A percentile compares a stretch with the other conserved stretches of the same genome.
Evolutionary conservation across 2,888 invertebrate species (phyloP).

Genomic region (Cataglyphis livida): DNA sequence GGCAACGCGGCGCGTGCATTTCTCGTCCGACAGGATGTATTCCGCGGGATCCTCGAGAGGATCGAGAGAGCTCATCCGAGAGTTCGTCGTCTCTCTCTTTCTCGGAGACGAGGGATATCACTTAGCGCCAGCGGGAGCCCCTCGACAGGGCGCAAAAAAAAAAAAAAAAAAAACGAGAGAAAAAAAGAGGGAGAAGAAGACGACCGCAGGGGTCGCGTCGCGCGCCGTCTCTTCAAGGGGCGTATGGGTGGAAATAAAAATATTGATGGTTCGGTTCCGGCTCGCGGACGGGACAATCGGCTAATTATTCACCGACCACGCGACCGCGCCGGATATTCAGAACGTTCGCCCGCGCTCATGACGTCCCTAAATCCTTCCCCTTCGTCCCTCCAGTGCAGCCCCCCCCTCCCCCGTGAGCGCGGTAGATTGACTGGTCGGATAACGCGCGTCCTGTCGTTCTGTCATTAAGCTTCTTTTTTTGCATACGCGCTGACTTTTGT

Average conservation of each 20-base stretch:
- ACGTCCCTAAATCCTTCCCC: slow-evolving; percentile 23
- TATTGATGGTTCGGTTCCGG: slow-evolving; percentile 84
- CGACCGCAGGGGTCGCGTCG: slow-evolving; percentile 63
- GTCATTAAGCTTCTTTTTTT: not conserved
- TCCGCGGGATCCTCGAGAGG: slow-evolving; percentile 63
- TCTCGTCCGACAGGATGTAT: slow-evolving; percentile 64
- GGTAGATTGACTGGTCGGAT: slow-evolving; percentile 27
- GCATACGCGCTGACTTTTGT: slow-evolving; percentile 9
- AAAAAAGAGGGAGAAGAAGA: slow-evolving; percentile 38
- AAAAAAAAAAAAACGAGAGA: slow-evolving; percentile 60
- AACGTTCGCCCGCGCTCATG: slow-evolving; percentile 24
- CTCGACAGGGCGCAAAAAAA: slow-evolving; percentile 59
- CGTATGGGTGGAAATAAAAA: slow-evolving; percentile 78
- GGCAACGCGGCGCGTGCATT: slow-evolving; percentile 51
- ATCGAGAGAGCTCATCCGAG: slow-evolving; percentile 56
- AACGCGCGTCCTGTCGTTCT: slow-evolving; percentile 12
- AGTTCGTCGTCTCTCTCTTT: slow-evolving; percentile 30
- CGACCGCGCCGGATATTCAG: slow-evolving; percentile 76
- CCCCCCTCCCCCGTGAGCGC: not conserved
- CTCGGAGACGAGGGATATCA: slow-evolving; percentile 67
- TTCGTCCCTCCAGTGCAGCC: not conserved
- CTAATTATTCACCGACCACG: slow-evolving; percentile 83
- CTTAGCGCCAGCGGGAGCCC: slow-evolving; percentile 61
- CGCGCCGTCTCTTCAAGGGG: slow-evolving; percentile 65
- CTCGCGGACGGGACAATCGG: slow-evolving; percentile 80